Percentiles rank a stretch among this genome's conserved stretches.
phyloP scores from a whole-genome alignment of 2,888 invertebrate genomes.

The Dendrolimus houi region DNA sequence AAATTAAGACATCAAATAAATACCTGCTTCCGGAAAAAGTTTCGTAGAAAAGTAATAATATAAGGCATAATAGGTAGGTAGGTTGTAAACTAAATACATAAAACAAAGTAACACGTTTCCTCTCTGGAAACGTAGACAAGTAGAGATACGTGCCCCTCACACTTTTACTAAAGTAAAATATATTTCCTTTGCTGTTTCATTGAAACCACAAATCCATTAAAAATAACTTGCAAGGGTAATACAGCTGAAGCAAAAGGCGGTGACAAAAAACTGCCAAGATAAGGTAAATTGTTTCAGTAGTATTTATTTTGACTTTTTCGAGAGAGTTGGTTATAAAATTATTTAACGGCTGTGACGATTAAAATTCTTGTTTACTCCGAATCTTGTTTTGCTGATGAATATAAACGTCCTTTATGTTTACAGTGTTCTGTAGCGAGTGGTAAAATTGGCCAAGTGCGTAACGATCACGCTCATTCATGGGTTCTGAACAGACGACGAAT shows the following conservation, averaged over 20 bases:
- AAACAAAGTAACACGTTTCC: slow-evolving; percentile 7
- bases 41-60: too few relatives aligned
- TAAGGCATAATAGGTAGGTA: too few relatives aligned
- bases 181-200: slow-evolving; percentile 19
- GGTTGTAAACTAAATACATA: too few relatives aligned
- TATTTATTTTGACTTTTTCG: slow-evolving; percentile 20
- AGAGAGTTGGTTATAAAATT: slow-evolving; percentile 13
- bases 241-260: slow-evolving; percentile 17
- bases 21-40: too few relatives aligned
- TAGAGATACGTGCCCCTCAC: slow-evolving; percentile 10
- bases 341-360: slow-evolving; percentile 14
- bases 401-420: neutral
- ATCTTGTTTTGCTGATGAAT: neutral
- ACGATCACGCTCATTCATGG: too few relatives aligned
- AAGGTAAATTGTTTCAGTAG: slow-evolving; percentile 23
- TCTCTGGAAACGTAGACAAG: slow-evolving; percentile 10
- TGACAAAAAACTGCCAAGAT: slow-evolving; percentile 24
- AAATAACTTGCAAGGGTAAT: slow-evolving; percentile 28
- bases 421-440: too few relatives aligned
- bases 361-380: slow-evolving; percentile 15
- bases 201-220: slow-evolving; percentile 28
- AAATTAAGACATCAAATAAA: too few relatives aligned
- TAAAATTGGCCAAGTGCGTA: too few relatives aligned
- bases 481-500: too few relatives aligned
- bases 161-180: slow-evolving; percentile 17